These are phyloP conservation scores for Morone chrysops DNA, from an alignment of 2,113 vertebrate species.

Conservation along the genomic window DNA sequence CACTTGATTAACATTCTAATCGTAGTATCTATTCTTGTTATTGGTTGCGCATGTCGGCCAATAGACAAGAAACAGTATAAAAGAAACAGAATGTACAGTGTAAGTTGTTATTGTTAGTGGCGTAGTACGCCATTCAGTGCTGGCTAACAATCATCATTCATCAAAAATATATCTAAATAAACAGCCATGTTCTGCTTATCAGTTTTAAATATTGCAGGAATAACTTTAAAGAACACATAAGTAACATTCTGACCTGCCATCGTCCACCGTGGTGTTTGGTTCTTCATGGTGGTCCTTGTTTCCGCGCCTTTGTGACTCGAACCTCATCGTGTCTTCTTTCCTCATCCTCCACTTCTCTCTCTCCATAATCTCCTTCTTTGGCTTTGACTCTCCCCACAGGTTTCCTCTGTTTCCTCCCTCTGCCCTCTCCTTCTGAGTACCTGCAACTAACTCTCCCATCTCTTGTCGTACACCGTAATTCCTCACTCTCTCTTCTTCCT, in stretches of 20 bases:
- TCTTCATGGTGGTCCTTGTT: slow-evolving; percentile 79
- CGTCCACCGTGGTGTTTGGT: slow-evolving; percentile 81
- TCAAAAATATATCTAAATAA: too few species aligned
- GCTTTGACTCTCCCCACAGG: background rate
- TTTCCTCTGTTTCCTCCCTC: background rate
- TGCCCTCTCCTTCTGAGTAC: background rate
- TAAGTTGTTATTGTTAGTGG: too few species aligned
- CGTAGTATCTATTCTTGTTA: too few species aligned
- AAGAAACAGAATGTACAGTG: too few species aligned
- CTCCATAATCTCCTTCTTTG: background rate
- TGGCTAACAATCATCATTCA: too few species aligned
- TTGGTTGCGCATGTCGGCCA: too few species aligned
- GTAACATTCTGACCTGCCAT: slow-evolving; percentile 86
- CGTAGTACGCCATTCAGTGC: too few species aligned
- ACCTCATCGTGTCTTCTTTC: slow-evolving; percentile 68
- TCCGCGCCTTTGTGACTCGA: slow-evolving; percentile 83
- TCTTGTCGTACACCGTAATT: background rate
- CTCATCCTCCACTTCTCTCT: background rate
- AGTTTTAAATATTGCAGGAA: background rate
- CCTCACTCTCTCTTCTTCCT: background rate
- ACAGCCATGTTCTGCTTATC: background rate
- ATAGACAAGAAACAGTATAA: too few species aligned
- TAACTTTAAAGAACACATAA: background rate
- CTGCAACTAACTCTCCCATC: background rate
- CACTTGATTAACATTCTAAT: background rate